A percentile compares a stretch with the other conserved stretches of the same genome.
Evolutionary conservation across 23 tunicate species (phyloP).

Genomic region (Ciona savignyi): DNA sequence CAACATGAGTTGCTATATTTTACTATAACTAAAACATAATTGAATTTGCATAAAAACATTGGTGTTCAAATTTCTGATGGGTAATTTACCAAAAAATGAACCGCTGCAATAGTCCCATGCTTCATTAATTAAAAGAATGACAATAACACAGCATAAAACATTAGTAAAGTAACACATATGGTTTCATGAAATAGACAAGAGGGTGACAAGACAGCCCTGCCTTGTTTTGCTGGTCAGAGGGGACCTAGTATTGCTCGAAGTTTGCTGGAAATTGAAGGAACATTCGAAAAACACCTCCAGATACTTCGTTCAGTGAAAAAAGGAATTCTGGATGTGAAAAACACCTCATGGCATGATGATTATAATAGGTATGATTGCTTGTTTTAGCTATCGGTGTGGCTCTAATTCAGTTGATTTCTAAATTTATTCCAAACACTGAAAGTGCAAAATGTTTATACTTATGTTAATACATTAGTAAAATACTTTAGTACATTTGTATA

Average conservation of each 20-base stretch:
- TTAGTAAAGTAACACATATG: not conserved
- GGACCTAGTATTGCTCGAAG: slow-evolving; percentile 82
- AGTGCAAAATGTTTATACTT: no score
- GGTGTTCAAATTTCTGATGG: no score
- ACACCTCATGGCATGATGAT: slow-evolving; percentile 97
- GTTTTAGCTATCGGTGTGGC: no score
- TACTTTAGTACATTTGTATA: no score
- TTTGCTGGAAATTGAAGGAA: slow-evolving; percentile 90
- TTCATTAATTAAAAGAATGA: not conserved
- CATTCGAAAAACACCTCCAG: slow-evolving; percentile 79
- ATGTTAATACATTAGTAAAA: no score
- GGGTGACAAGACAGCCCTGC: slow-evolving; percentile 83
- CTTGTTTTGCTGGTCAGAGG: slow-evolving; percentile 83
- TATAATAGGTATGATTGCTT: slow-evolving; percentile 49
- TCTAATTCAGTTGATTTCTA: no score
- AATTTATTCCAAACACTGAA: no score
- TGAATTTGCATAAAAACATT: no score
- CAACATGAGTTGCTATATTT: no score
- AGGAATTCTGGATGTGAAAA: slow-evolving; percentile 94
- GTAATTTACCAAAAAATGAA: not conserved
- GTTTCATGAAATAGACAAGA: slow-evolving; percentile 30
- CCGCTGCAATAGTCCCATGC: not conserved
- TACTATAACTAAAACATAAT: no score
- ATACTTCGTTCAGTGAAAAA: slow-evolving; percentile 75
- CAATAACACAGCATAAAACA: no score